Conservation (phyloP, 2,888 invertebrate species). For the Platypus cylindrus region DNA sequence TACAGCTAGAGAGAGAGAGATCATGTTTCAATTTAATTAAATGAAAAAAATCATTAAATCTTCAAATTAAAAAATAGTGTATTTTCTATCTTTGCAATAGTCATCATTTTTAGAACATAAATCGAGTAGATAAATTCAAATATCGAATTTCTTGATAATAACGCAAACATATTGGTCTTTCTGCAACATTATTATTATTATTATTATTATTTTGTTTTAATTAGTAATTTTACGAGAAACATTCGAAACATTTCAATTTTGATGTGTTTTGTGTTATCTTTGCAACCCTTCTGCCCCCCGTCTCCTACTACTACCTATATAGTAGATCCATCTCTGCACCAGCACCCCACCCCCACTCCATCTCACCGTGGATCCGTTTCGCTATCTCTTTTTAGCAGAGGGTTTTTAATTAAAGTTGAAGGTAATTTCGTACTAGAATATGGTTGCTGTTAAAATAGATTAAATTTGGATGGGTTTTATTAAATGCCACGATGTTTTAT, state of each 20-base stretch:
- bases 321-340: too few relatives aligned
- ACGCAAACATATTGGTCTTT: too few relatives aligned
- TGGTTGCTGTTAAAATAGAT: slow-evolving; percentile 34
- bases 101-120: too few relatives aligned
- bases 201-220: too few relatives aligned
- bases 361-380: slow-evolving; percentile 9
- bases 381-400: slow-evolving; percentile 13
- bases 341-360: slow-evolving; percentile 5
- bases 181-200: too few relatives aligned
- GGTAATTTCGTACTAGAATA: slow-evolving; percentile 32
- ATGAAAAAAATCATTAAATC: too few relatives aligned
- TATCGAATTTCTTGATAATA: too few relatives aligned
- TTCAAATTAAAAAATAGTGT: too few relatives aligned
- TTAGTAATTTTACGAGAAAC: slow-evolving; percentile 10
- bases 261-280: slow-evolving; percentile 14
- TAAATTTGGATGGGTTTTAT: slow-evolving; percentile 34
- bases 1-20: too few relatives aligned
- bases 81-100: too few relatives aligned
- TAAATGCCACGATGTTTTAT: slow-evolving; percentile 31
- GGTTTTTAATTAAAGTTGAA: slow-evolving; percentile 31
- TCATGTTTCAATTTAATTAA: too few relatives aligned
- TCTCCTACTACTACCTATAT: slow-evolving; percentile 5
- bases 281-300: background rate
- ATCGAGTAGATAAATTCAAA: too few relatives aligned
- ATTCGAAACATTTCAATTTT: slow-evolving; percentile 13